Percentiles rank a stretch among this genome's conserved stretches.
Evolutionary conservation across 2,113 vertebrate genomes (phyloP).

Genomic region (Blennius ocellaris): DNA sequence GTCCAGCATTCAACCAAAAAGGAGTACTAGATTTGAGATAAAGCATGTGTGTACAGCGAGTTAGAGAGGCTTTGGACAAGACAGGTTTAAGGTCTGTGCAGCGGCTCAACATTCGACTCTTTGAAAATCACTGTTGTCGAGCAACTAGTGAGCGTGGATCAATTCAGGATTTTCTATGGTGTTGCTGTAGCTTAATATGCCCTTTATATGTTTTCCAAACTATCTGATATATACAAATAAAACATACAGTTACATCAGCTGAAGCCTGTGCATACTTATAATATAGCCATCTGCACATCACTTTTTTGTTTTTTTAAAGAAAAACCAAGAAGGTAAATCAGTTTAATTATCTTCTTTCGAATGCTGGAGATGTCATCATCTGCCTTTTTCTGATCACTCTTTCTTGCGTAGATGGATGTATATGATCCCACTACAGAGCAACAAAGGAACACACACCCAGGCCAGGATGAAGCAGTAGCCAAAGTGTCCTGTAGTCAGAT

Average conservation of each 20-base stretch:
- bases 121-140: neutral
- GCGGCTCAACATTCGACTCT: too few relatives aligned
- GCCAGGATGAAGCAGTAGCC: conserved; percentile 90
- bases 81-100: too few relatives aligned
- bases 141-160: neutral
- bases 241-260: conserved; percentile 10
- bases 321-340: neutral
- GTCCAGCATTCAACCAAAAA: too few relatives aligned
- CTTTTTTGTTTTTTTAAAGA: too few relatives aligned
- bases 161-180: neutral
- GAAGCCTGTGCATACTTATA: neutral
- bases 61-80: too few relatives aligned
- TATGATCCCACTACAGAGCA: conserved; percentile 86
- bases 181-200: neutral
- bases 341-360: neutral
- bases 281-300: neutral
- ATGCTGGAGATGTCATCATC: neutral
- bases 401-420: conserved; percentile 91
- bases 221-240: conserved; percentile 9
- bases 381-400: conserved; percentile 67
- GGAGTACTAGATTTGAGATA: too few relatives aligned
- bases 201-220: neutral
- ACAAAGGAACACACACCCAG: conserved; percentile 89
- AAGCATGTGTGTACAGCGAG: too few relatives aligned
- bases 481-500: conserved; percentile 80